These are phyloP conservation scores for Eristalis tenax DNA, from an alignment of 2,888 invertebrate genomes.

Conservation along the genomic window DNA sequence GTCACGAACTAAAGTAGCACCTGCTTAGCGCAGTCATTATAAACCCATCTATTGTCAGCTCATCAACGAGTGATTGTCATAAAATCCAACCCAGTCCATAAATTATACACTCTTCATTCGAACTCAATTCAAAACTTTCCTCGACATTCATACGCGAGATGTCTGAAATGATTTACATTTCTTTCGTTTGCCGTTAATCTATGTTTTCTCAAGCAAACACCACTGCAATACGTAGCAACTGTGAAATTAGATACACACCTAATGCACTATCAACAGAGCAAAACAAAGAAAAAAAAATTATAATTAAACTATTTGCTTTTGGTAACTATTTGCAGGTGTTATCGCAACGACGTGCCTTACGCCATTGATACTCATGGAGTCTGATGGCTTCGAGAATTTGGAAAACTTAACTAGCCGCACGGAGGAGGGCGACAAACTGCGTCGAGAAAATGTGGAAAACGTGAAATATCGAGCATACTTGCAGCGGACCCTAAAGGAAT, in stretches of 20 bases:
- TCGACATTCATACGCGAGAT: not conserved
- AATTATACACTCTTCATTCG: not conserved
- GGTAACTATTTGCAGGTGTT: slow-evolving; percentile 75
- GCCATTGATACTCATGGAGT: slow-evolving; percentile 79
- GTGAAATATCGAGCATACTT: slow-evolving; percentile 78
- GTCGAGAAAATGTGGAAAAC: slow-evolving; percentile 79
- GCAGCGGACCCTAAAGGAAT: slow-evolving; percentile 76
- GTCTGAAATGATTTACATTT: not conserved
- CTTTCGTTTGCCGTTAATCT: not conserved
- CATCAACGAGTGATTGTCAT: not conserved
- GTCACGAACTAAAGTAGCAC: not conserved
- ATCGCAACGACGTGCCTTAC: slow-evolving; percentile 80
- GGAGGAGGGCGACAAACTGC: slow-evolving; percentile 76
- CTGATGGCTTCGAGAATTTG: slow-evolving; percentile 76
- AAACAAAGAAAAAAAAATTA: not conserved
- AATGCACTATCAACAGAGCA: not conserved
- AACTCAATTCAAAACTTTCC: slow-evolving; percentile 26
- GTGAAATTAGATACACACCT: not conserved
- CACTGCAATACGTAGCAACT: not conserved
- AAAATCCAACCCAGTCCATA: not conserved
- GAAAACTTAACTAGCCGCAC: slow-evolving; percentile 77
- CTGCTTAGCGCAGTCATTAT: not conserved
- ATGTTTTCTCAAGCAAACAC: not conserved
- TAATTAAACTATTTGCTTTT: not conserved
- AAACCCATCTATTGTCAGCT: not conserved